Evolutionary conservation across 2,797 vertebrate species (phyloP).

Genomic region (Xerus rutilus): DNA sequence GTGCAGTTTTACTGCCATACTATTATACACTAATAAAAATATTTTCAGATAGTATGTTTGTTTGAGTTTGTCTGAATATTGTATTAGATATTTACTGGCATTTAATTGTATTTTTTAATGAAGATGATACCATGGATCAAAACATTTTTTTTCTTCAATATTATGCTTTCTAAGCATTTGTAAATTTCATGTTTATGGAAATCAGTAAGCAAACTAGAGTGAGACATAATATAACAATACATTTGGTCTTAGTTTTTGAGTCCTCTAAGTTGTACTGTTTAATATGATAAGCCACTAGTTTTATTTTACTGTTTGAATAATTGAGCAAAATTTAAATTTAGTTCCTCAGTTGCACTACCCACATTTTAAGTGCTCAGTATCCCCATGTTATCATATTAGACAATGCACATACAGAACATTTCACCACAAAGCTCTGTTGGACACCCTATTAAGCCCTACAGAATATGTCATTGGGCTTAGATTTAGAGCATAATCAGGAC

Average conservation of each 20-base stretch:
- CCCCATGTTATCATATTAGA: not conserved
- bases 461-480: not conserved
- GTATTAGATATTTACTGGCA: constrained; percentile 1
- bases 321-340: constrained; percentile 50
- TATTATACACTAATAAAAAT: constrained; percentile 46
- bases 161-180: constrained; percentile 30
- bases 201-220: constrained; percentile 38
- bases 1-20: constrained; percentile 28
- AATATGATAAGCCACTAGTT: not conserved
- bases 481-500: constrained; percentile 28
- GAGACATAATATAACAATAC: constrained; percentile 4
- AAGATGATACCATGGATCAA: not conserved
- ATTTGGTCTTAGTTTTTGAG: constrained; percentile 18
- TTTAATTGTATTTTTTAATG: constrained; percentile 63
- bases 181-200: constrained; percentile 28
- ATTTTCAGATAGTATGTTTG: constrained; percentile 13
- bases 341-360: not conserved
- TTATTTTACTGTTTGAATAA: constrained; percentile 62
- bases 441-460: not conserved
- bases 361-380: constrained; percentile 50
- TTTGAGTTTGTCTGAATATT: constrained; percentile 54
- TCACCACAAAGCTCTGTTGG: constrained; percentile 19
- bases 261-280: not conserved
- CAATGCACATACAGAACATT: constrained; percentile 29
- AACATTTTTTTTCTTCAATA: not conserved